phyloP scores from a whole-genome alignment of 2,888 invertebrate genomes.

The Apotomis capreana region DNA sequence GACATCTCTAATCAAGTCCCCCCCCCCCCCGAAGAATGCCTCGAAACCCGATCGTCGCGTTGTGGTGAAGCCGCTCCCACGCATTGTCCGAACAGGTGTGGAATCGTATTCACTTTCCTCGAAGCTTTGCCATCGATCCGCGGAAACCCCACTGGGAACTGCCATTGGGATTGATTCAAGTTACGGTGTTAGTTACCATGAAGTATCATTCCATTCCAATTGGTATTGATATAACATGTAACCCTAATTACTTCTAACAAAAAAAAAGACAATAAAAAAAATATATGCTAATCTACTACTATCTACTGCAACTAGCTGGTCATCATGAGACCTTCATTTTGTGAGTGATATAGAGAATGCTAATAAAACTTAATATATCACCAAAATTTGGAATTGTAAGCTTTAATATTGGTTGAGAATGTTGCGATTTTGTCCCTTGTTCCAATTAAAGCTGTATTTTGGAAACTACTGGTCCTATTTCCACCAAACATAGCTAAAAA shows the following conservation, averaged over 20 bases:
- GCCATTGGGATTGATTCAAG: background rate
- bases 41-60: constrained; percentile 1
- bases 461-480: too few relatives aligned
- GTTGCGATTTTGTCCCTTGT: too few relatives aligned
- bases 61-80: constrained; percentile 10
- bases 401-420: background rate
- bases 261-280: too few relatives aligned
- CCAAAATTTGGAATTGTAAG: background rate
- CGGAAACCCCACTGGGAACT: background rate
- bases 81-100: constrained; percentile 1
- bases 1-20: background rate
- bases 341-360: too few relatives aligned
- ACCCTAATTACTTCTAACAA: too few relatives aligned
- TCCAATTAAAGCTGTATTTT: too few relatives aligned
- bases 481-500: too few relatives aligned
- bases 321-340: too few relatives aligned
- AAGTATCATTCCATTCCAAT: too few relatives aligned
- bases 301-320: background rate
- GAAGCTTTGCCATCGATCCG: constrained; percentile 1
- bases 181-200: background rate
- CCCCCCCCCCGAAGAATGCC: constrained; percentile 8
- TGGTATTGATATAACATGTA: too few relatives aligned
- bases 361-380: too few relatives aligned
- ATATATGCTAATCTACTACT: too few relatives aligned
- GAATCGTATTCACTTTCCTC: constrained; percentile 1